Evolutionary conservation across 2,797 vertebrate genomes (phyloP), one percentile per base, ranked within the genome.

Genomic region (Cirrhinus molitorella): DNA sequence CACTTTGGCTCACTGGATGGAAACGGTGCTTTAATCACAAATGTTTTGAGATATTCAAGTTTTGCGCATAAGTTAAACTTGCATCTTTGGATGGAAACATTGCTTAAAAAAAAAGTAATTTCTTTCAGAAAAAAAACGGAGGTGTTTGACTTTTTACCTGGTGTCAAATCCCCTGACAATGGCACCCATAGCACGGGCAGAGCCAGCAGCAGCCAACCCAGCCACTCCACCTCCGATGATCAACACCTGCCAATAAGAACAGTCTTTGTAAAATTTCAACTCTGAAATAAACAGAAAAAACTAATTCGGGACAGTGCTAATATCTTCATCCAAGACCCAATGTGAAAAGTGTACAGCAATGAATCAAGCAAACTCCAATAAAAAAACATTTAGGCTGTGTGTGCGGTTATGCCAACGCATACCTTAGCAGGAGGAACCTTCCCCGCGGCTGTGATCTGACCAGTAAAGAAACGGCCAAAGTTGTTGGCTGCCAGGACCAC

Each of bases 401-500:
- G 17, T 37, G 67, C 9, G 5, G n/a, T 21, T 43, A 8, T 66
- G 65, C 45, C 80, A 77, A 7, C 4, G 84, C 84, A 21, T 86
- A 96, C 92, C 91, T 96, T 96, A 77, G 95, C 94, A 49, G 94
- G 94, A 12, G 93, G 95, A 57, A 94, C 92, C 88, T 95, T 94
- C 47, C 95, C 95, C 37, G 95, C 94, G 51, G 94, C 94, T 7
- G 88, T 95, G 89, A 95, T 94, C 86, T 96, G 94, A 83, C 92
- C 95, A 0, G 96, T 96, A 90, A 96, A 96, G 88, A 96, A 96
- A 5, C 96, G 92, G 3, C 95, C 96, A 67, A 96, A 96, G 90
- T 95, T 95, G 95, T 99, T 98, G 23, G 98, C 98, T 88, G 98
- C 98, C 90, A 99, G 86, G 16, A 99, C 95, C 28, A 99, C 98